Evolutionary conservation across 2,797 vertebrate genomes (phyloP).

Genomic region (Anguilla marmorata): DNA sequence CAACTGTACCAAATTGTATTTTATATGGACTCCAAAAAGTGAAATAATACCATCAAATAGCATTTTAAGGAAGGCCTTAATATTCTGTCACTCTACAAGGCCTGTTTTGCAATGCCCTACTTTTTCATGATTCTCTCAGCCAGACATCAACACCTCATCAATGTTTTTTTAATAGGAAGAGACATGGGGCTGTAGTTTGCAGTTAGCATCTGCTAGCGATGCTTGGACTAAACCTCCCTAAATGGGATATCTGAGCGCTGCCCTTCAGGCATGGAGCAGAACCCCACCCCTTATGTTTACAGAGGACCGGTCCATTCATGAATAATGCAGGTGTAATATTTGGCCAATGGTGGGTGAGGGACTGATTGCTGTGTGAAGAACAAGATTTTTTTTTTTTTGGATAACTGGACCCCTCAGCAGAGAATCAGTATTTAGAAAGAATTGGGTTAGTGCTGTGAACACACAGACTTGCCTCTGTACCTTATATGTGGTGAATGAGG

Average conservation of each 20-base stretch:
- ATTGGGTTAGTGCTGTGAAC: neutral
- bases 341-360: constrained; percentile 70
- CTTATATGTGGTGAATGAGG: neutral
- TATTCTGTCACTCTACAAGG: neutral
- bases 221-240: neutral
- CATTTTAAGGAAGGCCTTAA: too few species aligned
- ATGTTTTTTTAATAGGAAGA: neutral
- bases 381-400: neutral
- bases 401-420: neutral
- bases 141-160: neutral
- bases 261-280: constrained; percentile 2
- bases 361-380: constrained; percentile 56
- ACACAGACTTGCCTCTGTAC: neutral
- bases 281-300: constrained; percentile 39
- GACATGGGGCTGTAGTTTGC: neutral
- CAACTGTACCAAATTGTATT: too few species aligned
- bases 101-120: neutral
- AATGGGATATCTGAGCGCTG: neutral
- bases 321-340: constrained; percentile 65
- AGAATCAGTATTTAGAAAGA: neutral
- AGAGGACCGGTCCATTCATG: constrained; percentile 59
- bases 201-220: neutral
- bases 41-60: too few species aligned
- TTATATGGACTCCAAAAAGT: too few species aligned
- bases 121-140: neutral